phyloP scores from a whole-genome alignment of 2,888 invertebrate genomes.

The Drosophila infuscata region DNA sequence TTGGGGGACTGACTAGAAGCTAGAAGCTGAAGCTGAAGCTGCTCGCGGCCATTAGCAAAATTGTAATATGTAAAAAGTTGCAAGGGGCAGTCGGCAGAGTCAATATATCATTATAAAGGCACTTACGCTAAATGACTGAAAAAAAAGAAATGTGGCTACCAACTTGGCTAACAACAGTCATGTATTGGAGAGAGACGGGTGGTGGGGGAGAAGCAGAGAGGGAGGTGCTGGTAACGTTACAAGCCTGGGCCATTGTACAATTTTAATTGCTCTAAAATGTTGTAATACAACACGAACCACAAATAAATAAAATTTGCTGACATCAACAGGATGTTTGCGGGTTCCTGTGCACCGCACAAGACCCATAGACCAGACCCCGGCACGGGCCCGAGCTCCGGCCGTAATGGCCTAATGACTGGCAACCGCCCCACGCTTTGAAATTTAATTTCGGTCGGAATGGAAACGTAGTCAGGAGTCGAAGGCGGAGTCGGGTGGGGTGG shows the following conservation, averaged over 20 bases:
- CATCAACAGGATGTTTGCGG: slow-evolving; percentile 78
- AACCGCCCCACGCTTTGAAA: slow-evolving; percentile 57
- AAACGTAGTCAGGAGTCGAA: slow-evolving; percentile 5
- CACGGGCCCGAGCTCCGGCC: slow-evolving; percentile 7
- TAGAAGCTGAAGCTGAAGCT: slow-evolving; percentile 13
- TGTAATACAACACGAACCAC: slow-evolving; percentile 78
- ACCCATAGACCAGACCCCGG: slow-evolving; percentile 13
- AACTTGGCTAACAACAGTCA: slow-evolving; percentile 39
- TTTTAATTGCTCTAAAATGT: slow-evolving; percentile 77
- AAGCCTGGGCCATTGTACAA: slow-evolving; percentile 65
- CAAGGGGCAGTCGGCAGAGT: slow-evolving; percentile 38
- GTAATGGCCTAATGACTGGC: slow-evolving; percentile 60
- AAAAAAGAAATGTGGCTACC: slow-evolving; percentile 34
- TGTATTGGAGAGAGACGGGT: slow-evolving; percentile 1
- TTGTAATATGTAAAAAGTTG: slow-evolving; percentile 13
- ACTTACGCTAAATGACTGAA: slow-evolving; percentile 64
- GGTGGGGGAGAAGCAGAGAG: too few species aligned
- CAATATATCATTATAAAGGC: slow-evolving; percentile 72
- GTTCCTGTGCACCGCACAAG: slow-evolving; percentile 54
- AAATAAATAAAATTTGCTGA: slow-evolving; percentile 79
- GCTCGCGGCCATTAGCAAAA: slow-evolving; percentile 26
- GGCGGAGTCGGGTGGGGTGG: not conserved
- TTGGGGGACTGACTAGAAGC: slow-evolving; percentile 13
- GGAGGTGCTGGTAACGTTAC: slow-evolving; percentile 4
- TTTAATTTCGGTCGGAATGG: slow-evolving; percentile 52